phyloP scores from a whole-genome alignment of 1,140 invertebrate genomes.

The Drosophila lini region DNA sequence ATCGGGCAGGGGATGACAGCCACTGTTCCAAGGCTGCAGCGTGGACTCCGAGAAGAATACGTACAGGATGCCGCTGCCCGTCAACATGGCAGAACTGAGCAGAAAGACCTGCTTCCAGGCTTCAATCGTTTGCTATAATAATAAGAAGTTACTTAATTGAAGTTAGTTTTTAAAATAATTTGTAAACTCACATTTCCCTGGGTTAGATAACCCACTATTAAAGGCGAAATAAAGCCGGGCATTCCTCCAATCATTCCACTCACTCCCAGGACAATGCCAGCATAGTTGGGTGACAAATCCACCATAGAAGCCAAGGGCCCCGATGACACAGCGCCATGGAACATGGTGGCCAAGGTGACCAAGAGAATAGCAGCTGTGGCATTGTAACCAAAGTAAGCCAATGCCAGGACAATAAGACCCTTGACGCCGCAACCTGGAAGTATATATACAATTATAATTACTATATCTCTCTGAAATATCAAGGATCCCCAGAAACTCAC shows the following conservation, averaged over 20 bases:
- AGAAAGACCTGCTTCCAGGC: constrained; percentile 89
- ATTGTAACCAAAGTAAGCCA: constrained; percentile 88
- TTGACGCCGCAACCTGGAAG: constrained; percentile 85
- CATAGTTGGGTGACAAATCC: constrained; percentile 89
- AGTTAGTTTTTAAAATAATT: background rate
- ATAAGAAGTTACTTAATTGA: constrained; percentile 19
- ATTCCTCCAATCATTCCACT: constrained; percentile 85
- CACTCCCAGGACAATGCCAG: constrained; percentile 87
- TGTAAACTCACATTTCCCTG: constrained; percentile 86
- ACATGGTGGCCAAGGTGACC: constrained; percentile 87
- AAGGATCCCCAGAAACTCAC: constrained; percentile 76
- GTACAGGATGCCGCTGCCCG: constrained; percentile 86
- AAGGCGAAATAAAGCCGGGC: constrained; percentile 87
- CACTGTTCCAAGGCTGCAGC: constrained; percentile 88
- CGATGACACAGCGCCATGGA: constrained; percentile 88
- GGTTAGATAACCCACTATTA: constrained; percentile 87
- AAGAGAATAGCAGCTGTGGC: constrained; percentile 86
- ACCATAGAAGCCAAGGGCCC: constrained; percentile 88
- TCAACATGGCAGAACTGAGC: constrained; percentile 86
- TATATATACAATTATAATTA: background rate
- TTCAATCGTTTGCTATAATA: constrained; percentile 87
- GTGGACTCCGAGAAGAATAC: constrained; percentile 87
- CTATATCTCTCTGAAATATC: background rate
- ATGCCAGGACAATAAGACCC: constrained; percentile 86
- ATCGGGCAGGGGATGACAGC: constrained; percentile 35